A percentile compares a stretch with the other conserved stretches of the same genome.
These are phyloP conservation scores for Helicolenus hilgendorfi DNA, from an alignment of 2,797 vertebrate genomes.

Conservation along the genomic window DNA sequence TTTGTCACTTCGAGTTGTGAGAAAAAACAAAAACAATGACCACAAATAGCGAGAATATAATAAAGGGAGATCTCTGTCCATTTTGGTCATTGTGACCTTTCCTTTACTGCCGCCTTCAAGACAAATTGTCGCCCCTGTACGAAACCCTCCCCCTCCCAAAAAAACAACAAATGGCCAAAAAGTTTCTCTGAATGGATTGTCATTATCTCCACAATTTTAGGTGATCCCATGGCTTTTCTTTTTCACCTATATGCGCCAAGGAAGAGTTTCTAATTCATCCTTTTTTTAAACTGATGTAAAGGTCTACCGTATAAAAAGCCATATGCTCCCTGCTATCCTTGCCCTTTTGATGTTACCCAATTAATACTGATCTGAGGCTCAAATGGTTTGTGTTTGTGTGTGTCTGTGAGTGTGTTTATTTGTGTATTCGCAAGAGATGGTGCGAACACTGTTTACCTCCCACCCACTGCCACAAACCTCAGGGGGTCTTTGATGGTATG, in stretches of 20 bases:
- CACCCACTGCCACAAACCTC: conserved; percentile 53
- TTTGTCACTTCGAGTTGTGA: too few relatives aligned
- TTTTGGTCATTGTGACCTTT: background rate
- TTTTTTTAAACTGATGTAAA: background rate
- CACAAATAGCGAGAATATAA: too few relatives aligned
- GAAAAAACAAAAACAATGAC: too few relatives aligned
- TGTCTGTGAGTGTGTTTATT: conserved; percentile 47
- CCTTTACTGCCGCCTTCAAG: background rate
- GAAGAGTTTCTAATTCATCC: background rate
- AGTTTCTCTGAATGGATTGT: background rate
- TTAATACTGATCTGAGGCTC: conserved; percentile 30
- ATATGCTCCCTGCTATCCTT: background rate
- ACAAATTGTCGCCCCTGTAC: background rate
- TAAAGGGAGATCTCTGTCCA: too few relatives aligned
- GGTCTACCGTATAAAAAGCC: background rate
- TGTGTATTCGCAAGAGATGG: conserved; percentile 42
- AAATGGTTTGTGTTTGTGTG: conserved; percentile 11
- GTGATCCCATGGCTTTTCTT: background rate
- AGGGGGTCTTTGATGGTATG: conserved; percentile 71
- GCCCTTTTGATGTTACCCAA: conserved; percentile 45
- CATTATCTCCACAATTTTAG: background rate
- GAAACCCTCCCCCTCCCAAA: too few relatives aligned
- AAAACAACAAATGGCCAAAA: background rate
- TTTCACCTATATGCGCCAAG: background rate
- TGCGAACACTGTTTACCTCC: conserved; percentile 49